Evolutionary conservation across 2,113 vertebrate species (phyloP).

Genomic region (Urocynchramus pylzowi): DNA sequence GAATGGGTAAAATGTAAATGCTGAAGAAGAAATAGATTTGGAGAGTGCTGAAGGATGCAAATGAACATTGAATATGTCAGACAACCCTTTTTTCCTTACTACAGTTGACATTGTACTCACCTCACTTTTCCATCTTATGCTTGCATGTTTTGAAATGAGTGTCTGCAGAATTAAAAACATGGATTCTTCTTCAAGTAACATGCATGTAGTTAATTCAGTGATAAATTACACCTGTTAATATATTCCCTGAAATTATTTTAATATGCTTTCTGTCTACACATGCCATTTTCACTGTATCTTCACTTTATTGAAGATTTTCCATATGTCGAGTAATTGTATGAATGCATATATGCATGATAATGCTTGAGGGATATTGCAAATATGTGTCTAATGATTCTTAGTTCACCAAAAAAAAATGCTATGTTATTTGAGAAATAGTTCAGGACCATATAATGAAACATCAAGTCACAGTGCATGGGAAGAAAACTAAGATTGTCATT

Average conservation of each 20-base stretch:
- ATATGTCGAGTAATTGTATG: not conserved
- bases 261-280: not conserved
- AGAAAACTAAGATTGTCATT: not conserved
- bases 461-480: not conserved
- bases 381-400: not conserved
- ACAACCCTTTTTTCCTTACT: not conserved
- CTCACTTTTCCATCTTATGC: not conserved
- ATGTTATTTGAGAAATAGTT: not conserved
- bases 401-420: not conserved
- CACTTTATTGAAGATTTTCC: not conserved
- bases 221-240: not conserved
- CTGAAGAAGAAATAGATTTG: not conserved
- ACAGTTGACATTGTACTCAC: not conserved
- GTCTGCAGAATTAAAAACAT: not conserved
- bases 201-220: not conserved
- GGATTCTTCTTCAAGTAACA: not conserved
- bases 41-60: not conserved
- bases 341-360: not conserved
- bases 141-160: not conserved
- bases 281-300: not conserved
- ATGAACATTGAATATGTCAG: not conserved
- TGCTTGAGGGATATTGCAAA: not conserved
- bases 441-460: not conserved
- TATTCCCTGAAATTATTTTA: not conserved
- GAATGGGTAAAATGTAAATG: not conserved